Evolutionary conservation across 1,140 invertebrate genomes (phyloP), one percentile per base, ranked within the genome.

Genomic region (Chlorops oryzae): DNA sequence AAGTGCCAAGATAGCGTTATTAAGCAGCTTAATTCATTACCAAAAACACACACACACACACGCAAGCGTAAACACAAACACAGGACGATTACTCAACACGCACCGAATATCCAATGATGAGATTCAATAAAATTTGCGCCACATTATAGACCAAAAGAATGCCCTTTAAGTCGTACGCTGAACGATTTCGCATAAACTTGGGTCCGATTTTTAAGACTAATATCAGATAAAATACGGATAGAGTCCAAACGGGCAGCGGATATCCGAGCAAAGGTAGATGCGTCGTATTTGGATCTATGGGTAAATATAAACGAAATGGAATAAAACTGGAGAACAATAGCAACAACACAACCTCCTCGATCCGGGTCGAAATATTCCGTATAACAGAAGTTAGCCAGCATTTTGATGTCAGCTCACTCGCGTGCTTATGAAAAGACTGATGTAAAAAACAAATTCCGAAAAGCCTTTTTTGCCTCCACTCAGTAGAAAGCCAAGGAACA

Each of bases 91-190:
- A 50, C 38, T 41, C 17, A 37, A 20, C 40, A 51, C 18, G 1
- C 2, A 1, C 1, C 1, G 28, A 59, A 59, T 0, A 61, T 0
- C 1, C 5, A 1, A n/a, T n/a, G n/a, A n/a, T n/a, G 0, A 9
- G 9, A 45, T 66, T 66, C 17, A 59, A 55, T 2, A 54, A 6
- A 6, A 67, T 81, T 73, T 90, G 84, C 3, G 79, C 65, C 3
- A 84, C 72, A 59, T 95, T 93, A 69, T 95, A 96, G 5, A 83
- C 45, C 7, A 88, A 79, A 25, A 94, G 78, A 0, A 81, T 62
- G 20, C 78, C 34, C 51, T 83, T 86, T 6, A 95, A 71, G 23
- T 86, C 76, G 55, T 83, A 91, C 0, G 91, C 86, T 62, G 89
- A 84, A 43, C 84, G 78, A 53, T 88, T 78, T 55, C 81, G 78